Conservation (phyloP, 2,797 vertebrate species). For the Chaunax sp. region DNA sequence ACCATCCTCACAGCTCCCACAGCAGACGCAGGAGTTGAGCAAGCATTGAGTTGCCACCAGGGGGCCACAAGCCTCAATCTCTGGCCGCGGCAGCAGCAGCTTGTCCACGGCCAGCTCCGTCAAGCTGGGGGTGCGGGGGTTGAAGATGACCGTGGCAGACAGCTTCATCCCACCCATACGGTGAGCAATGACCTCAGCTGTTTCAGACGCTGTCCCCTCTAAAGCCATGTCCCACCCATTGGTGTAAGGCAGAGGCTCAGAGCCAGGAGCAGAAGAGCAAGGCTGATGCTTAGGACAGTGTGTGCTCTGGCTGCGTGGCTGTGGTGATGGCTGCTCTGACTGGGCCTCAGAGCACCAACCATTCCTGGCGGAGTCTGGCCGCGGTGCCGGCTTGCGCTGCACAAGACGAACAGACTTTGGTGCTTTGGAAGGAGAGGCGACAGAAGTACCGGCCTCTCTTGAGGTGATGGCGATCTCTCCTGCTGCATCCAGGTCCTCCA, state of each 20-base stretch:
- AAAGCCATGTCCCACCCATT: slow-evolving; percentile 88
- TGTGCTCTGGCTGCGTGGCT: slow-evolving; percentile 65
- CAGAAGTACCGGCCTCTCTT: slow-evolving; percentile 56
- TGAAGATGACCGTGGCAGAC: slow-evolving; percentile 98
- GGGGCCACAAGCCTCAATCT: slow-evolving; percentile 77
- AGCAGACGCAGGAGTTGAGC: slow-evolving; percentile 96
- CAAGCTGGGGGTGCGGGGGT: slow-evolving; percentile 90
- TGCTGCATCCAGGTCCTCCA: slow-evolving; percentile 92
- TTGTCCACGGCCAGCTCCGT: slow-evolving; percentile 81
- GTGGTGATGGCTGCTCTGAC: slow-evolving; percentile 74
- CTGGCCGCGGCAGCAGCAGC: slow-evolving; percentile 75
- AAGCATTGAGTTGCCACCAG: slow-evolving; percentile 91
- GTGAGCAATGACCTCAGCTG: slow-evolving; percentile 92
- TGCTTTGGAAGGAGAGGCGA: slow-evolving; percentile 58
- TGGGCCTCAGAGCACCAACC: slow-evolving; percentile 73
- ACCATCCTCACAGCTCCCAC: slow-evolving; percentile 90
- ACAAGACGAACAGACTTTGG: slow-evolving; percentile 58
- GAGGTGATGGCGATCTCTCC: slow-evolving; percentile 78
- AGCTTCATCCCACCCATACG: slow-evolving; percentile 98
- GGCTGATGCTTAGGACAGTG: slow-evolving; percentile 60
- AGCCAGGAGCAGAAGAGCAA: slow-evolving; percentile 69
- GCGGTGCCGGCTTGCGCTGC: slow-evolving; percentile 54
- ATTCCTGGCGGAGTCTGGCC: slow-evolving; percentile 66
- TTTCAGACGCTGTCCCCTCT: slow-evolving; percentile 84
- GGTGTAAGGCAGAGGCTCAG: slow-evolving; percentile 82